Conservation (phyloP, 2,797 vertebrate species). For the Esox masquinongy region DNA sequence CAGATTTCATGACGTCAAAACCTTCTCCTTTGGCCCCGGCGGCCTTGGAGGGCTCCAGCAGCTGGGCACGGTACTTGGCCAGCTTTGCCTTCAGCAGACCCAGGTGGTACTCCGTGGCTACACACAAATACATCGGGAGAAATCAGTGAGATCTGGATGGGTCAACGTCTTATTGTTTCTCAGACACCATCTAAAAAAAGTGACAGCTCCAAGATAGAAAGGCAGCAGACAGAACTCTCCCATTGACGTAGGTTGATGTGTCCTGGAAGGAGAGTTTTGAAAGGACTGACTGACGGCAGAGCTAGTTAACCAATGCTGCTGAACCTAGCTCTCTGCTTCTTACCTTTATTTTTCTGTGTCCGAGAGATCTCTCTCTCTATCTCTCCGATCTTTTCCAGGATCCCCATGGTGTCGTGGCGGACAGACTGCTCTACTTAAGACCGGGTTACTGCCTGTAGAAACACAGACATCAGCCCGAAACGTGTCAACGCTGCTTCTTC, state of each 20-base stretch:
- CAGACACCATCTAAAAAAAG: neutral
- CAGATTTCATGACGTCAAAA: conserved; percentile 99
- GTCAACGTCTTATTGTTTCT: neutral
- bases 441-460: neutral
- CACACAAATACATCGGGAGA: neutral
- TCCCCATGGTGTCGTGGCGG: conserved; percentile 79
- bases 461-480: conserved; percentile 38
- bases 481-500: conserved; percentile 47
- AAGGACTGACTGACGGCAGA: no score
- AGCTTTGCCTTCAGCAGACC: conserved; percentile 97
- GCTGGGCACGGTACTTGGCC: conserved; percentile 94
- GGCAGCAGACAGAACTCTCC: neutral
- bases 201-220: no score
- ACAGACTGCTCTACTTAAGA: conserved; percentile 2
- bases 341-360: conserved; percentile 98
- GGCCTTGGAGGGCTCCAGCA: conserved; percentile 93
- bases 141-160: neutral
- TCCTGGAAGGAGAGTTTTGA: neutral
- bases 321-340: conserved; percentile 33
- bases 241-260: neutral
- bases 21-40: conserved; percentile 93
- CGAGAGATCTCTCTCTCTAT: conserved; percentile 96
- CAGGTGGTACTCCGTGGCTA: conserved; percentile 97
- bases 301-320: neutral
- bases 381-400: conserved; percentile 93